Base-by-base conservation (phyloP, 1,140 invertebrate species). In the Drusus annulatus region DNA sequence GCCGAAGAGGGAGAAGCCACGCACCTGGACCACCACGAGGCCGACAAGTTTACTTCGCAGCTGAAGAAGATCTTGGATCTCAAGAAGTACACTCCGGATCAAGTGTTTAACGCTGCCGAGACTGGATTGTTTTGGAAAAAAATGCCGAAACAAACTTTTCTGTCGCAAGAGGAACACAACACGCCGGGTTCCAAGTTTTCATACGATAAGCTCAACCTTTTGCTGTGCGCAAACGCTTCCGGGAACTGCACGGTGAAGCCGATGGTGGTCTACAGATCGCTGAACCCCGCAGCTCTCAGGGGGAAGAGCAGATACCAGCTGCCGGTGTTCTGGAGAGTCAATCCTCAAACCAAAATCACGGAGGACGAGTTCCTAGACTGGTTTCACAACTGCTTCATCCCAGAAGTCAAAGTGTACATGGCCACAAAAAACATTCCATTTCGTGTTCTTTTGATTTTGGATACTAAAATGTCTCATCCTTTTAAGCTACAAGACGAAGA, bases 111-210 rank as follows among this genome's bases (percentile, higher is more conserved):
- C 84, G 83, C 85, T 58, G 83, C 88, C 81, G 87, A 90, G 84
- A 88, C 86, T 52, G 86, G 83, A 28, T 78, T 90, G 1, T 90
- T 86, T 84, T 90, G 89, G 87, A 90, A 90, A 84, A 89, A 84
- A 82, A 88, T 90, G 86, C 87, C 89, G 75, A 84, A 83, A 80
- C 78, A 85, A 79, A 89, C 87, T 56, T 89, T 85, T 84, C 86
- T 89, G 80, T 84, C 84, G 13, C 81, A 86, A 82, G 83, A 85
- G 65, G 85, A 90, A 75, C 88, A 88, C 80, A 76, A 81, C 60
- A 83, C 85, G 74, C 84, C 85, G 17, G 89, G 88, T 56, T 87
- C 86, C 84, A 90, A 90, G 84, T 84, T 85, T 28, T 84, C 84
- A 19, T 90, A 90, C 83, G 88, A 91, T 85, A 84, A 87, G 56